Evolutionary conservation across 2,888 invertebrate species (phyloP), one percentile per base, ranked within the genome.

Genomic region (Rapana venosa): DNA sequence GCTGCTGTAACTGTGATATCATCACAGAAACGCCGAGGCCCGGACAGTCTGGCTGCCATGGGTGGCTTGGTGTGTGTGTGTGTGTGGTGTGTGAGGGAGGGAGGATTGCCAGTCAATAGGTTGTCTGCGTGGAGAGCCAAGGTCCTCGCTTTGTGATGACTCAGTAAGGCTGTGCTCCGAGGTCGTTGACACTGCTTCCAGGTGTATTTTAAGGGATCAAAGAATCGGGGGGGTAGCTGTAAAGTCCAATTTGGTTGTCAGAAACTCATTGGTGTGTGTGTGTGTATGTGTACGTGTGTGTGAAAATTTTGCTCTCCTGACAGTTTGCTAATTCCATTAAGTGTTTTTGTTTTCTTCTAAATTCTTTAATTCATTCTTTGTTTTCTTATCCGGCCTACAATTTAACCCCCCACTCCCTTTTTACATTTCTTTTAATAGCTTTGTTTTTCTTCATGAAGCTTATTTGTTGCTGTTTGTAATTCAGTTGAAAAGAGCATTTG

Each of bases 1-100:
- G n/a, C 26, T 74, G 74, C 74, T n/a, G 74, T 74, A 74, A 74
- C 74, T n/a, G n/a, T 74, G 74, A 74, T n/a, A 70, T 74, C n/a
- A 61, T 61, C 61, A 61, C 2, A 61, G 17, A 8, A 61, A 61
- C 61, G 61, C 61, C 61, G 61, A 61, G 2, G 66, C 26, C 66
- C 26, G 2, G 47, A 47, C 47, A 47, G 47, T 47, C 47, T 47
- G 47, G 47, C 47, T 47, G 47, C 8, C 4, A 47, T 47, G 47
- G 47, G 47, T 47, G 47, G 47, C 47, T 47, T 47, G 47, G 47
- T n/a, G n/a, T n/a, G n/a, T n/a, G n/a, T n/a, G n/a, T n/a, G n/a
- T n/a, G n/a, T n/a, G n/a, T n/a, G n/a, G 77, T 77, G 77, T 77
- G 77, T 77, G 77, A 26, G 77, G 47, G 47, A 47, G 47, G 2